Evolutionary conservation across 2,888 invertebrate species (phyloP).

Genomic region (Ophion costatus): DNA sequence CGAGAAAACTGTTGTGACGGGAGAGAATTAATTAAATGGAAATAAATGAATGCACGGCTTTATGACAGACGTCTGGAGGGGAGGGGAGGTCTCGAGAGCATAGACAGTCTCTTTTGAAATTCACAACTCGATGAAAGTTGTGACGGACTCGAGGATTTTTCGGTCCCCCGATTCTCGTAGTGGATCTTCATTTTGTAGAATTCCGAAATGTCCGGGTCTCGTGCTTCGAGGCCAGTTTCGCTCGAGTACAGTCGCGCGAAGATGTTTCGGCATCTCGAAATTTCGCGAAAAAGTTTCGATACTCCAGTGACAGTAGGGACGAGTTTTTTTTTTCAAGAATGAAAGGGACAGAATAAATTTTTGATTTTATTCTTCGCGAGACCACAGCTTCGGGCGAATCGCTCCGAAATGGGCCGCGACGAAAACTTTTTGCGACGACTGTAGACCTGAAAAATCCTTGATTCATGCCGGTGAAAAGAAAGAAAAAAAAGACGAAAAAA

Average conservation of each 20-base stretch:
- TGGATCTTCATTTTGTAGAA: not conserved
- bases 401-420: not conserved
- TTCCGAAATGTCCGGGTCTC: slow-evolving; percentile 11
- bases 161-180: not conserved
- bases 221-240: not conserved
- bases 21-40: slow-evolving; percentile 29
- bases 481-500: not conserved
- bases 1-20: slow-evolving; percentile 3
- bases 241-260: slow-evolving; percentile 4
- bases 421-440: not conserved
- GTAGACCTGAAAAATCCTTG: not conserved
- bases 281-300: not conserved
- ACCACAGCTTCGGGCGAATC: not conserved
- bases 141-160: not conserved
- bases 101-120: slow-evolving; percentile 16
- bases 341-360: not conserved
- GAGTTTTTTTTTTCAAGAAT: not conserved
- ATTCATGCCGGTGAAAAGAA: slow-evolving; percentile 1
- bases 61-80: slow-evolving; percentile 1
- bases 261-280: not conserved
- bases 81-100: not conserved
- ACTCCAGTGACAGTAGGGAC: not conserved
- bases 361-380: not conserved
- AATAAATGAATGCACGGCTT: slow-evolving; percentile 3
- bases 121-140: slow-evolving; percentile 1